These are phyloP conservation scores for Tolypeutes matacus DNA, from an alignment of 2,797 vertebrate species.

Conservation along the genomic window DNA sequence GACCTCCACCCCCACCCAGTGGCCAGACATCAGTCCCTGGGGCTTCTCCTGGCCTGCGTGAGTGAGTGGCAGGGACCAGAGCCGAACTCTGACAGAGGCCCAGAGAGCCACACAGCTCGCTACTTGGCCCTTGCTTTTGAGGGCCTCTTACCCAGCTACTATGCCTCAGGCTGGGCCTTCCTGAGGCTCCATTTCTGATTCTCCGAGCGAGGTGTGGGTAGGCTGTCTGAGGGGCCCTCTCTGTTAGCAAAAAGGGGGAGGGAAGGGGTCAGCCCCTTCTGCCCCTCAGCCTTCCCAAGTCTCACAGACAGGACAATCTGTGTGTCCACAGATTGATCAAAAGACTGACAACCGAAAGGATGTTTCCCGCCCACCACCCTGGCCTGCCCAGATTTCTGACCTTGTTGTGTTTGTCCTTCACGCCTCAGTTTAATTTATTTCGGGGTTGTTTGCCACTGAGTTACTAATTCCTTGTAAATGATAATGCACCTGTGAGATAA, in stretches of 20 bases:
- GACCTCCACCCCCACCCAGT: too few species aligned
- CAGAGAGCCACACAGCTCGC: background rate
- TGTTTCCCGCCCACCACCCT: background rate
- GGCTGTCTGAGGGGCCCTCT: background rate
- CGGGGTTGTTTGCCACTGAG: background rate
- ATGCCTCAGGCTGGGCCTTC: background rate
- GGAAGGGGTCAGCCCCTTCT: background rate
- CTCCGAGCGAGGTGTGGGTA: background rate
- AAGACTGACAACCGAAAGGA: background rate
- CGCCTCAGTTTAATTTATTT: background rate
- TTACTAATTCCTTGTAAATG: constrained; percentile 58
- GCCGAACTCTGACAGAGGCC: background rate
- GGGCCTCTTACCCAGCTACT: background rate
- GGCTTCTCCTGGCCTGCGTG: background rate
- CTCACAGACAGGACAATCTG: background rate
- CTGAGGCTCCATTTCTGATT: background rate
- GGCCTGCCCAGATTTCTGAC: background rate
- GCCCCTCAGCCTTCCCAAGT: background rate
- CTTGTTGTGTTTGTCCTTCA: background rate
- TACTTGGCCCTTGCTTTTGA: background rate
- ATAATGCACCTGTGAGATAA: constrained; percentile 61
- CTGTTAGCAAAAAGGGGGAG: background rate
- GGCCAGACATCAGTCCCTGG: background rate
- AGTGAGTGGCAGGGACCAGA: background rate
- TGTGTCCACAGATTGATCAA: background rate